Evolutionary conservation across 2,888 invertebrate species (phyloP).

Genomic region (Dorcus hopei): DNA sequence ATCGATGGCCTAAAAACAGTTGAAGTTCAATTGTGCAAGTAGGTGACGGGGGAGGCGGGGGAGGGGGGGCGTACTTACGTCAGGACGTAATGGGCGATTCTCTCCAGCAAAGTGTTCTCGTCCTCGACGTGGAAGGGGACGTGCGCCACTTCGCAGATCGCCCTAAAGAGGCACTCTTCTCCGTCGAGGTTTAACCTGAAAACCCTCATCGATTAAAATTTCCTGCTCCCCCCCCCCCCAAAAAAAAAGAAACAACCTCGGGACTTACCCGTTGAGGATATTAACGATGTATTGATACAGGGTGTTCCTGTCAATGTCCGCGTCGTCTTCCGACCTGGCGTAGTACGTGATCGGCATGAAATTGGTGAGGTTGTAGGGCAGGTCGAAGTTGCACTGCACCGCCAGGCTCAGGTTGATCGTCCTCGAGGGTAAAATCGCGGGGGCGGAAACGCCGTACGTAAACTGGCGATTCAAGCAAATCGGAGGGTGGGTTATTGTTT

Average conservation of each 20-base stretch:
- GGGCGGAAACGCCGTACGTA: conserved; percentile 39
- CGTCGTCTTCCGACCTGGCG: conserved; percentile 28
- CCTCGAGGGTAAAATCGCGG: conserved; percentile 37
- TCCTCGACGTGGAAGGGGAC: conserved; percentile 38
- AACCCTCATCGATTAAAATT: conserved; percentile 3
- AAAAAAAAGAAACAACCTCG: too few species aligned
- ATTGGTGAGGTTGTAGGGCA: conserved; percentile 35
- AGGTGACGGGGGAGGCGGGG: too few species aligned
- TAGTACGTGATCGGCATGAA: conserved; percentile 31
- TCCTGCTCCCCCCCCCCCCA: not conserved
- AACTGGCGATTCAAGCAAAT: conserved; percentile 24
- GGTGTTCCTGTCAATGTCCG: conserved; percentile 35
- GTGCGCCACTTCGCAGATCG: conserved; percentile 42
- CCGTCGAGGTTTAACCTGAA: conserved; percentile 40
- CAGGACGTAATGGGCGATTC: conserved; percentile 43
- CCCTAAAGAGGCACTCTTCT: conserved; percentile 36
- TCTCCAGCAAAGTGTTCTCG: conserved; percentile 46
- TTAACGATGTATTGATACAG: conserved; percentile 37
- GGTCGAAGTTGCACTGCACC: conserved; percentile 37
- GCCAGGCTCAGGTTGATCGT: conserved; percentile 39
- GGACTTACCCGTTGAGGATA: conserved; percentile 36
- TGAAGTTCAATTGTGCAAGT: not conserved
- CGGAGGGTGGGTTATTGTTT: too few species aligned
- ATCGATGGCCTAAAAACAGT: conserved; percentile 33
- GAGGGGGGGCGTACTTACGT: conserved; percentile 38